Conservation (phyloP, 2,113 vertebrate genomes). For the Archilochus colubris region DNA sequence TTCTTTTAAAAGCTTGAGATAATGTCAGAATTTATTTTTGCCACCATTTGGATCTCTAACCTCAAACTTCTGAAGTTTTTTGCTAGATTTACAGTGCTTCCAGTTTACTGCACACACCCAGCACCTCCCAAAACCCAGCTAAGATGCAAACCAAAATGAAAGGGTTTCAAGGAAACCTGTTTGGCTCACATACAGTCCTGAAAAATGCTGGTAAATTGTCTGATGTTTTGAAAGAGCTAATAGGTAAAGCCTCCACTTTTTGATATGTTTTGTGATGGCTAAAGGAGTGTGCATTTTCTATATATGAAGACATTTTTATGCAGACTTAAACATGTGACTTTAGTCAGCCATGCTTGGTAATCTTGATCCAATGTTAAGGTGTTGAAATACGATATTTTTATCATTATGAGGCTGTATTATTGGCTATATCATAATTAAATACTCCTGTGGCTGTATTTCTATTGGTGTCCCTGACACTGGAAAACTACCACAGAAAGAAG, state of each 20-base stretch:
- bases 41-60: not conserved
- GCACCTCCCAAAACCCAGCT: not conserved
- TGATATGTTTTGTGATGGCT: not conserved
- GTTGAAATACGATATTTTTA: not conserved
- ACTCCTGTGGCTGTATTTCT: not conserved
- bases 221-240: not conserved
- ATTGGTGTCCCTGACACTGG: not conserved
- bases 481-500: not conserved
- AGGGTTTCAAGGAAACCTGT: not conserved
- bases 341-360: not conserved
- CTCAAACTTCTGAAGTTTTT: not conserved
- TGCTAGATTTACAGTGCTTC: not conserved
- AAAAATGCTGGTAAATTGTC: not conserved
- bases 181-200: not conserved
- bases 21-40: not conserved
- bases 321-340: not conserved
- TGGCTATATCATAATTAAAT: not conserved
- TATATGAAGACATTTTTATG: not conserved
- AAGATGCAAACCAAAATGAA: not conserved
- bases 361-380: accelerated
- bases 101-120: not conserved
- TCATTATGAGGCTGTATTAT: not conserved
- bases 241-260: not conserved
- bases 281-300: not conserved
- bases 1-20: not conserved